A percentile compares a stretch with the other conserved stretches of the same genome.
Conservation (phyloP, 2,797 vertebrate genomes). For the Lagocephalus sceleratus region DNA sequence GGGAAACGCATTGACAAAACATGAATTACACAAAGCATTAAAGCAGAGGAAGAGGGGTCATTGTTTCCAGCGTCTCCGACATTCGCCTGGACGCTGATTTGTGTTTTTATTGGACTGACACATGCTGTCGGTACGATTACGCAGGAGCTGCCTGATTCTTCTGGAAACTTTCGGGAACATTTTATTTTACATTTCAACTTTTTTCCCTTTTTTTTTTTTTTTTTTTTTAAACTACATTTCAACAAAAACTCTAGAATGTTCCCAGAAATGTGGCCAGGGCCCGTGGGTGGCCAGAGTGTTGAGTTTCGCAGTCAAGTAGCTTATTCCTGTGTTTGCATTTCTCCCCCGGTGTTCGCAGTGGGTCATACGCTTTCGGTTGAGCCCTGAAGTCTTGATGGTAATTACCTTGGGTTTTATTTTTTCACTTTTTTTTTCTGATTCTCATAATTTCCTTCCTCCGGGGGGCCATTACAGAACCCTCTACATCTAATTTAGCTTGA, state of each 20-base stretch:
- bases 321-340: conserved; percentile 49
- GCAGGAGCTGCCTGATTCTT: no score
- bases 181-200: no score
- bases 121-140: no score
- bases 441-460: conserved; percentile 67
- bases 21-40: no score
- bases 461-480: conserved; percentile 66
- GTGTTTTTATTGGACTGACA: no score
- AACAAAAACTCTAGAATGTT: not conserved
- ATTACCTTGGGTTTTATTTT: conserved; percentile 56
- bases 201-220: no score
- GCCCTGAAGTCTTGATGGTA: conserved; percentile 64
- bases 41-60: no score
- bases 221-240: no score
- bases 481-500: conserved; percentile 64
- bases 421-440: conserved; percentile 62
- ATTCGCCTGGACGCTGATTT: no score
- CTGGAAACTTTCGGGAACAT: no score
- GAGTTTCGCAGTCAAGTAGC: conserved; percentile 22
- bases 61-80: no score
- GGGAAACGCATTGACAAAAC: no score
- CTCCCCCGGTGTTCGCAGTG: conserved; percentile 60
- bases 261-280: not conserved
- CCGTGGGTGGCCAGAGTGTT: conserved; percentile 31
- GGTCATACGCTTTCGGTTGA: conserved; percentile 63